Evolutionary conservation across 2,888 invertebrate genomes (phyloP).

Genomic region (Deilephila elpenor): DNA sequence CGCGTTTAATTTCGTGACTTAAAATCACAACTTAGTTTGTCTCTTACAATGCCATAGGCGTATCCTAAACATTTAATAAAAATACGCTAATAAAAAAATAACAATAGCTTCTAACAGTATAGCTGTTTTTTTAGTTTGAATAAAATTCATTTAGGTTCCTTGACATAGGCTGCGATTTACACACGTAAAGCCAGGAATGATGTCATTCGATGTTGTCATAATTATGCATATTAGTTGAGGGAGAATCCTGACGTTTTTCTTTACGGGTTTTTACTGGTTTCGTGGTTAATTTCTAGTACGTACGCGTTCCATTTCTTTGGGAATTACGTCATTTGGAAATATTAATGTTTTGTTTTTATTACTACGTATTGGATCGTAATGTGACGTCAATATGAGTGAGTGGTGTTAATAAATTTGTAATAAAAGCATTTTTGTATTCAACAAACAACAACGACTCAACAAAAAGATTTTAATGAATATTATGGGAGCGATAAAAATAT

Average conservation of each 20-base stretch:
- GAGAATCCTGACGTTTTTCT: background rate
- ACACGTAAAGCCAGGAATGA: conserved; percentile 10
- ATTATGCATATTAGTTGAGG: conserved; percentile 2
- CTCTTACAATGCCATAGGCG: no score
- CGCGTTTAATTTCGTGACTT: no score
- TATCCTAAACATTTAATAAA: no score
- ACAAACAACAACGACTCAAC: no score
- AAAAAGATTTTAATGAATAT: no score
- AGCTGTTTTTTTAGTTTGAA: no score
- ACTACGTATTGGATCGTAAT: background rate
- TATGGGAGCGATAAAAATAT: no score
- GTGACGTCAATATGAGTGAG: no score
- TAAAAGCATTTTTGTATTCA: no score
- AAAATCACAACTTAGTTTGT: no score
- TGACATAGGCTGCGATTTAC: background rate
- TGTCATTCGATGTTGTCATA: conserved; percentile 9
- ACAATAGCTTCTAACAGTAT: background rate
- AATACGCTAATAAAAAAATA: background rate
- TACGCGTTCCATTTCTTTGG: background rate
- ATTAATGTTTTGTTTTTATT: background rate
- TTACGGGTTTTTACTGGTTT: background rate
- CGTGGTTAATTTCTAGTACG: background rate
- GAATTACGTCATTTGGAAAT: background rate
- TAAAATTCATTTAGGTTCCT: background rate
- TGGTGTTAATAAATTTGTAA: no score